Base-by-base conservation (phyloP, 2,888 invertebrate species). In the Agelastica alni region DNA sequence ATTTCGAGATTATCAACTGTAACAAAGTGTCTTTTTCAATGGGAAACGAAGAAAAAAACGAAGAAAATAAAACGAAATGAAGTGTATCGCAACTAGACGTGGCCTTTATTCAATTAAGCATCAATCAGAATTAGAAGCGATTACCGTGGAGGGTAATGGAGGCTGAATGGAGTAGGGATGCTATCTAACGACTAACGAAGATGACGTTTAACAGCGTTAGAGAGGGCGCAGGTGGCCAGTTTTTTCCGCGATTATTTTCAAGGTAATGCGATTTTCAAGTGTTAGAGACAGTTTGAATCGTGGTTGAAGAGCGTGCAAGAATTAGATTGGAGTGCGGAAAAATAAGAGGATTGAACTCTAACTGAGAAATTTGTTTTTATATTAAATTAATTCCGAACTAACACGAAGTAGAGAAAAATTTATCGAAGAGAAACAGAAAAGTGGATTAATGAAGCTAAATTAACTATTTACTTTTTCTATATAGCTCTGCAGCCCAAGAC, bases 41-140 rank as follows among this genome's bases (percentile, higher is more conserved):
- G 20, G 28, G 16, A 16, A 44, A 51, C 28, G 30, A 37, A 45
- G 32, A 20, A 20, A 43, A 53, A 44, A 53, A 43, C 44, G 43
- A 46, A 22, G 44, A 52, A 48, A 51, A 41, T 36, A 53, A 51
- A 53, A 46, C 37, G 16, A 20, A 47, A 52, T 56, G 47, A 46
- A 52, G 20, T 31, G 36, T 42, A 51, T 45, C 31, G 59, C 53
- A 62, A 39, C 31, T 41, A 39, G 48, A 39, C 48, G 41, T 48
- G 41, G 18, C 48, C 69, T 70, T 72, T 73, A 74, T 73, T 71
- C 70, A 72, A 74, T 74, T 74, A 73, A 65, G 58, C 70, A 73
- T 74, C 73, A 73, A 71, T 75, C 73, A 72, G 73, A 69, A 73
- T 75, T 71, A 73, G 69, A 65, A 62, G 37, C 67, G 70, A 73